Evolutionary conservation across 2,888 invertebrate species (phyloP), one percentile per base, ranked within the genome.

Genomic region (Ochropacha duplaris): DNA sequence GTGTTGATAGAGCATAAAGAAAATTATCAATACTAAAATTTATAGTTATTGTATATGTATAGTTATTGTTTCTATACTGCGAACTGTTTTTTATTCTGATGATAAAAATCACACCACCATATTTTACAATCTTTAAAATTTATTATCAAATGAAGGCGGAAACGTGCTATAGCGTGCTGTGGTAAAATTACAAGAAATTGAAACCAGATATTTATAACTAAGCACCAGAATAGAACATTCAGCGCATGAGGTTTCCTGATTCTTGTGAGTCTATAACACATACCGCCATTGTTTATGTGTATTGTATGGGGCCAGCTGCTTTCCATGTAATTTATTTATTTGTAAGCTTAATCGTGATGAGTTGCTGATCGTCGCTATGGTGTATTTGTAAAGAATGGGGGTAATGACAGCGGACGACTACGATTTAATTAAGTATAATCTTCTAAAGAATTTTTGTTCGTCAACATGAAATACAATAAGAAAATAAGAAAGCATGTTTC

Each of bases 401-500:
- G 52, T 12, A 52, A 31, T 19, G 22, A 16, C 31, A 19, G 19
- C 44, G 44, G 31, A 19, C 22, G 19, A 34, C 12, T 22, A 12
- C 31, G 9, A 19, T 31, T 24, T 44, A 55, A 67, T 69, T 68
- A 31, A 12, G 31, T 4, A 64, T 57, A 62, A 4, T 5, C 59
- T 56, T 58, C 59, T 64, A 67, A 65, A 60, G 61, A 68, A 59
- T 67, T 65, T 31, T 31, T 31, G 31, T 12, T 12, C 12, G 1
- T 58, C 60, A 54, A 58, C 55, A 65, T 62, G 69, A 57, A 71
- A 66, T 62, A 68, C 62, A 74, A 76, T 81, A 76, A 72, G 69
- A 79, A 73, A 79, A 69, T 54, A 69, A 73, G 66, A 74, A 77
- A 70, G 69, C 68, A 71, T 66, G 70, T 80, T 84, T 86, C 84